A percentile compares a stretch with the other conserved stretches of the same genome.
Conservation (phyloP, 2,113 vertebrate species). For the Malurus elegans region DNA sequence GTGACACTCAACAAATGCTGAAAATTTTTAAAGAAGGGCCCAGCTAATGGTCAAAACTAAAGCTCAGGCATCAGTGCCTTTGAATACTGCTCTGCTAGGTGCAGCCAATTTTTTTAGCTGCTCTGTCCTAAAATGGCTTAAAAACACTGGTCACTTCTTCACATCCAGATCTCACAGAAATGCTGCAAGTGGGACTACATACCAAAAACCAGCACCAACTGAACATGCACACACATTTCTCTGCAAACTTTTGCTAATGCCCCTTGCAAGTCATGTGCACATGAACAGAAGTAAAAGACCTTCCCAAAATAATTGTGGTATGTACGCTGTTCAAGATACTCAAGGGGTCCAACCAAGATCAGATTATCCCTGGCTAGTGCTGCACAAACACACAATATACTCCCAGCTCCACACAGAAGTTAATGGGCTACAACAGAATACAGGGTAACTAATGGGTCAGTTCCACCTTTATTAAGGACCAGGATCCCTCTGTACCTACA, state of each 20-base stretch:
- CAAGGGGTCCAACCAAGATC: not conserved
- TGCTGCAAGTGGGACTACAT: not conserved
- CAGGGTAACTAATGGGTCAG: not conserved
- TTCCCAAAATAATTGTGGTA: not conserved
- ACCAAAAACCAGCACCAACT: not conserved
- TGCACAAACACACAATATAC: not conserved
- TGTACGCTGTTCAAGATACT: not conserved
- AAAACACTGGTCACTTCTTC: not conserved
- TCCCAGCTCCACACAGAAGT: not conserved
- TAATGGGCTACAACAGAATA: not conserved
- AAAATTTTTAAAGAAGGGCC: not conserved
- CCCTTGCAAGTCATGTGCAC: not conserved
- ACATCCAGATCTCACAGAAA: not conserved
- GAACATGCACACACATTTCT: not conserved
- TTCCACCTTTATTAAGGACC: not conserved
- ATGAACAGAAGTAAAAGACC: not conserved
- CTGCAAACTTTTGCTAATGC: not conserved
- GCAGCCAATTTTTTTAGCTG: not conserved
- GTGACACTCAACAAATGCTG: not conserved
- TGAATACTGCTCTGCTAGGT: not conserved
- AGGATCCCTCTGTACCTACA: not conserved
- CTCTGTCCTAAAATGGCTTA: not conserved
- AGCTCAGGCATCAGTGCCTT: not conserved
- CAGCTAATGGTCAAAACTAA: not conserved
- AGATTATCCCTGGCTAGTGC: not conserved